Evolutionary conservation across 2,113 vertebrate species (phyloP).

Genomic region (Albula glossodonta): DNA sequence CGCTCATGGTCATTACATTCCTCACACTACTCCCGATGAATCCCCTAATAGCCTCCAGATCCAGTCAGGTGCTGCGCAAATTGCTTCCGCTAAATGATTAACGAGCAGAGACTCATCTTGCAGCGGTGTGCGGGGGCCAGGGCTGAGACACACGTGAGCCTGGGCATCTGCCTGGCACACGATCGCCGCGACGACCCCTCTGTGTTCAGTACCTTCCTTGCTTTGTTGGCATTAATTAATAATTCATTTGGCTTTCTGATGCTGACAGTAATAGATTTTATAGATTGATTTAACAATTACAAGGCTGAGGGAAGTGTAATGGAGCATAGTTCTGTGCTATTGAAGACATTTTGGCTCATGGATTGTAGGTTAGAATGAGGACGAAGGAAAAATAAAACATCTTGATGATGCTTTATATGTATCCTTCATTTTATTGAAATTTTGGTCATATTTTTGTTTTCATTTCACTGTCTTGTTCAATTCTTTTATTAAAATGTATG

Average conservation of each 20-base stretch:
- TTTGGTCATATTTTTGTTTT: too few species aligned
- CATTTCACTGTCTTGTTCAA: too few species aligned
- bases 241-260: not conserved
- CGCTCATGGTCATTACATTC: constrained; percentile 61
- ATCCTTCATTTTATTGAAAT: too few species aligned
- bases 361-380: too few species aligned
- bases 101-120: constrained; percentile 49
- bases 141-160: not conserved
- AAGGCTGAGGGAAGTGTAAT: not conserved
- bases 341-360: too few species aligned
- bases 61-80: constrained; percentile 70
- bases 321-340: not conserved
- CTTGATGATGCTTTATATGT: too few species aligned
- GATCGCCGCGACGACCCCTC: not conserved
- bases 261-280: not conserved
- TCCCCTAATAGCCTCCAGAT: constrained; percentile 64
- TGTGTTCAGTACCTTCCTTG: not conserved
- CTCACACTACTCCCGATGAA: constrained; percentile 52
- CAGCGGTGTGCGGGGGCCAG: constrained; percentile 29
- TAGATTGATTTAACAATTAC: not conserved
- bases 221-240: not conserved
- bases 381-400: too few species aligned
- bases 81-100: constrained; percentile 75
- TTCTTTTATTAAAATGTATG: too few species aligned
- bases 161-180: not conserved